Evolutionary conservation across 2,888 invertebrate species (phyloP).

Genomic region (Oegoconia quadripuncta): DNA sequence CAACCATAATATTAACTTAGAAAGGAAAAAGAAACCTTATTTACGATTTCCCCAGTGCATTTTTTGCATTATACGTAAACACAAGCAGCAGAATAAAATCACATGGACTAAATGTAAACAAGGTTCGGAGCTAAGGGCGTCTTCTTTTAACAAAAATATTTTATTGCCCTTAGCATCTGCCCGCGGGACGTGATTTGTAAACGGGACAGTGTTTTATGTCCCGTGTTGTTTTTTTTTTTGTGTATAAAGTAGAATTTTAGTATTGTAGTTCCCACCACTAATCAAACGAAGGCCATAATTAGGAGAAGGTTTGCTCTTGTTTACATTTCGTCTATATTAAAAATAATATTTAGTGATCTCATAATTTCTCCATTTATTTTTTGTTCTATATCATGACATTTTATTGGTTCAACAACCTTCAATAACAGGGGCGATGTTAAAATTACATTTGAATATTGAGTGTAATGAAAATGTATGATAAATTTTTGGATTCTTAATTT

Average conservation of each 20-base stretch:
- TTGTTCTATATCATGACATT: constrained; percentile 36
- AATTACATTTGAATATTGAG: constrained; percentile 1
- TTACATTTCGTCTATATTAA: constrained; percentile 60
- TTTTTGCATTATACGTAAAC: constrained; percentile 45
- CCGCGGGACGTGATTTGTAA: too few relatives aligned
- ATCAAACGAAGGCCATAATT: constrained; percentile 42
- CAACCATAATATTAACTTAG: constrained; percentile 14
- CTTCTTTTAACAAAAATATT: background rate
- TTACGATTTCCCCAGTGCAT: constrained; percentile 21
- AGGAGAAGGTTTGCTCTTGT: constrained; percentile 49
- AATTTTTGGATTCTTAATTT: too few relatives aligned
- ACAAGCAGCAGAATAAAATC: constrained; percentile 30
- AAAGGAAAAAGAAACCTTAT: too few relatives aligned
- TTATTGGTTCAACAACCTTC: constrained; percentile 19
- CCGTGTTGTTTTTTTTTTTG: constrained; percentile 13
- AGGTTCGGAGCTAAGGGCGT: constrained; percentile 31
- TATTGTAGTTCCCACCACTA: constrained; percentile 35
- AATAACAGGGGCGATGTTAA: constrained; percentile 21
- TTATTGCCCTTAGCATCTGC: constrained; percentile 14
- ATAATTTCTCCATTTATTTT: constrained; percentile 57
- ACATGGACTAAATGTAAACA: constrained; percentile 66
- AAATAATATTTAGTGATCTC: constrained; percentile 65
- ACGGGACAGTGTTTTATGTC: too few relatives aligned
- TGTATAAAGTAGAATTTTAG: constrained; percentile 20
- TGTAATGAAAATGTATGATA: constrained; percentile 3